Evolutionary conservation across 2,888 invertebrate genomes (phyloP), one percentile per base, ranked within the genome.

Genomic region (Amphipoea lucens): DNA sequence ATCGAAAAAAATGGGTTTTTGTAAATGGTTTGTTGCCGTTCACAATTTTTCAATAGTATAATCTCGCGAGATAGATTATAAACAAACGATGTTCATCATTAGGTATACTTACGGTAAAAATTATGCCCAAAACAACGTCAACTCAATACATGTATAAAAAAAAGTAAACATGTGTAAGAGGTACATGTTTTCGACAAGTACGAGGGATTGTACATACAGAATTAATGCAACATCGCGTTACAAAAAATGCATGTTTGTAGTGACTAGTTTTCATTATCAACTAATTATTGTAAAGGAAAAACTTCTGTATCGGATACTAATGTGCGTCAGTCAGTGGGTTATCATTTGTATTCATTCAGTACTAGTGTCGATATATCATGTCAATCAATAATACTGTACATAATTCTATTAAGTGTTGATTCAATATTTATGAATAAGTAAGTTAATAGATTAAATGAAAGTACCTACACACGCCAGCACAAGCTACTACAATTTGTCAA

Each of bases 271-370:
- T 69, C 36, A 62, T 67, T 71, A 85, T 76, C 63, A 36, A 62
- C 14, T 63, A 36, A 36, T 60, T 57, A 36, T 60, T 57, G 42
- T 48, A 66, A 57, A 57, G 48, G 51, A 79, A 84, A 84, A 73
- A 65, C 68, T 69, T 65, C 0, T 67, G 11, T 65, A 66, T 63
- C 29, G 20, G 42, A 11, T 36, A 12, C 1, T 11, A 40, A 63
- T 17, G 70, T 77, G 77, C 82, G 78, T 84, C 84, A 72, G n/a
- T 66, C 83, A 72, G 29, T 66, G n/a, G 54, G 70, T 86, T 84
- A 84, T 84, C 86, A 71, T 72, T 40, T 67, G 54, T 80, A 71
- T 84, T 80, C 63, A 71, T 77, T 72, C 84, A 72, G 65, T n/a
- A 70, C 23, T 57, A 54, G n/a, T 42, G 54, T 66, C 62, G 57